Evolutionary conservation across 2,797 vertebrate genomes (phyloP).

Genomic region (Mus spretus): DNA sequence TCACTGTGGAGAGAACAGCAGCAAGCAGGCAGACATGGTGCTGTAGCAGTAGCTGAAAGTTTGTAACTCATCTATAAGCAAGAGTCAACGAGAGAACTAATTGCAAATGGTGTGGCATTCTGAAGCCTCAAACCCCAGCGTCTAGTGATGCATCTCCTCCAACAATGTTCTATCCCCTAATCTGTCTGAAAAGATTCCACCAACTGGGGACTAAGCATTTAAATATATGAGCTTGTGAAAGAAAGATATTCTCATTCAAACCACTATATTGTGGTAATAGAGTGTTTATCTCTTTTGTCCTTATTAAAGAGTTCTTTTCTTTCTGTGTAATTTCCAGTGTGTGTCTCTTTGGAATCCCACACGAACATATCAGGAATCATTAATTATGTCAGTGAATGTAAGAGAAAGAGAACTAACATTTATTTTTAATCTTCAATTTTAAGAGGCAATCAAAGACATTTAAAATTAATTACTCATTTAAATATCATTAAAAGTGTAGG

Average conservation of each 20-base stretch:
- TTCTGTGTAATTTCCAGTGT: not conserved
- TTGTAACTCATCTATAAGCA: not conserved
- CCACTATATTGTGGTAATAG: not conserved
- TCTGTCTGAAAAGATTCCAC: not conserved
- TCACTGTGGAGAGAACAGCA: not conserved
- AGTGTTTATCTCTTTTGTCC: not conserved
- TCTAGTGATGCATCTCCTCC: not conserved
- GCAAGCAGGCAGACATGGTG: too few species aligned
- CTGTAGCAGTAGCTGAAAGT: not conserved
- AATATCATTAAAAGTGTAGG: not conserved
- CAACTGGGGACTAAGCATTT: not conserved
- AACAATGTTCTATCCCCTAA: not conserved
- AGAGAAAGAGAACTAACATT: not conserved
- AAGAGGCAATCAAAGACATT: not conserved
- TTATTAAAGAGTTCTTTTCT: not conserved
- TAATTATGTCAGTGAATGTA: not conserved
- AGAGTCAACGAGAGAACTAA: not conserved
- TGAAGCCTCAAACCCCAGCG: not conserved
- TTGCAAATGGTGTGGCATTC: too few species aligned
- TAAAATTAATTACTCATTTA: constrained; percentile 14
- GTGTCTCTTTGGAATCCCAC: not conserved
- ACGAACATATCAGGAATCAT: not conserved
- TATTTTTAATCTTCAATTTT: not conserved
- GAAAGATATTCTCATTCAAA: too few species aligned
- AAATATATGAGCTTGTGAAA: not conserved